Evolutionary conservation across 2,797 vertebrate genomes (phyloP), one percentile per base, ranked within the genome.

Genomic region (Dendrocincla tyrannina): DNA sequence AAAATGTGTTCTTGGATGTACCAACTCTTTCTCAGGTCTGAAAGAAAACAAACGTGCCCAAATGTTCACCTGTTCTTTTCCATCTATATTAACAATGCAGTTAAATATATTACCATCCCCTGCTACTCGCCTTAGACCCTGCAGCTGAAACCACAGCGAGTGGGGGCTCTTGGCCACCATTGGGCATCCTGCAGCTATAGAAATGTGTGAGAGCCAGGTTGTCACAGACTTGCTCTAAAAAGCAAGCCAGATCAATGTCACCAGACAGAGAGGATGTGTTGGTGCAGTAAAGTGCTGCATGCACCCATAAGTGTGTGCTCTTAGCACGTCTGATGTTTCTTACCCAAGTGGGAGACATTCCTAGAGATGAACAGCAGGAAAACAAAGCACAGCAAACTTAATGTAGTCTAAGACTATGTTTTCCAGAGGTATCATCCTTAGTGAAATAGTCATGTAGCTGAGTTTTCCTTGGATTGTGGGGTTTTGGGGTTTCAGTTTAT

Each of bases 1-100:
- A 72, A 92, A 95, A 94, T n/a, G 3, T 17, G 46, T 18, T 89
- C 74, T 62, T 77, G 88, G 66, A 58, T 77, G 10, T n/a, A 88
- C 39, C 76, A 77, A 23, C 52, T 30, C 25, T 62, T 86, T 67
- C 37, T 75, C 62, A 27, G 72, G 42, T 70, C 60, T 83, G 25
- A 68, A 91, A 68, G 79, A 37, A 85, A 80, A 69, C 7, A 89
- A 91, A 88, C 10, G 28, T 13, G 66, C 42, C 27, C 64, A 55
- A 80, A 89, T 12, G 15, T 2, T 39, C 0, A 0, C 58, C 50
- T 88, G 15, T 14, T 91, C 50, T 50, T 91, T 80, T 50, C 41
- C 17, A 37, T 18, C 30, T 92, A 4, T 53, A 47, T 72, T 86
- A 75, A 66, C 28, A 15, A 42, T 46, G 30, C 4, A 68, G 17